Conservation (phyloP, 2,113 vertebrate species). For the Mugil cephalus region DNA sequence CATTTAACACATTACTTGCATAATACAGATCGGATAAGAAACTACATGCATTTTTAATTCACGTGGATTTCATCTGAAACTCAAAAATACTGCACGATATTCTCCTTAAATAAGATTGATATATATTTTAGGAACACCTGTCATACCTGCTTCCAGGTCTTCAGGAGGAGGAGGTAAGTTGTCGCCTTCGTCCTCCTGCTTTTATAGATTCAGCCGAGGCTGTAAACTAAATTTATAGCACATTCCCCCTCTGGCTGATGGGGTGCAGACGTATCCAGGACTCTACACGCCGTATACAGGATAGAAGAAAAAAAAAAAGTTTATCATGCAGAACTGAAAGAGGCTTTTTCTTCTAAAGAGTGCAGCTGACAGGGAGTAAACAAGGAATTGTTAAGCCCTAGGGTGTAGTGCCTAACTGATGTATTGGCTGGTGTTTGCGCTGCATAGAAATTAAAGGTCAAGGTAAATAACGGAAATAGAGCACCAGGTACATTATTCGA, state of each 20-base stretch:
- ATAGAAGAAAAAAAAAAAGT: slow-evolving; percentile 52
- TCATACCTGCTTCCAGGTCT: slow-evolving; percentile 51
- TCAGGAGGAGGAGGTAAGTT: slow-evolving; percentile 17
- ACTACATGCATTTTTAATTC: no score
- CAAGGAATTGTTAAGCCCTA: slow-evolving; percentile 24
- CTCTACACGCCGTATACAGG: slow-evolving; percentile 5
- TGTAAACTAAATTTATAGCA: background rate
- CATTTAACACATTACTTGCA: no score
- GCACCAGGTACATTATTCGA: slow-evolving; percentile 19
- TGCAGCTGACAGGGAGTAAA: slow-evolving; percentile 55
- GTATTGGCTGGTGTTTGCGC: slow-evolving; percentile 35
- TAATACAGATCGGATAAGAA: background rate
- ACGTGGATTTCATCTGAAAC: no score
- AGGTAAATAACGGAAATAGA: slow-evolving; percentile 60
- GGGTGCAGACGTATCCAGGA: slow-evolving; percentile 29
- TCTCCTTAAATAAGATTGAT: background rate
- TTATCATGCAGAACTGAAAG: slow-evolving; percentile 6
- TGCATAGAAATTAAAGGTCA: slow-evolving; percentile 34
- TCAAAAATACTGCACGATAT: background rate
- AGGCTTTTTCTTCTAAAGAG: slow-evolving; percentile 31
- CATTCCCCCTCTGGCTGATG: background rate
- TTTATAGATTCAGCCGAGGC: slow-evolving; percentile 61
- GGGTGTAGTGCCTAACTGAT: slow-evolving; percentile 52
- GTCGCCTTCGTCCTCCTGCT: background rate
- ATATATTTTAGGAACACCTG: background rate